Conservation (phyloP, 1,140 invertebrate species). For the Papilio dardanus region DNA sequence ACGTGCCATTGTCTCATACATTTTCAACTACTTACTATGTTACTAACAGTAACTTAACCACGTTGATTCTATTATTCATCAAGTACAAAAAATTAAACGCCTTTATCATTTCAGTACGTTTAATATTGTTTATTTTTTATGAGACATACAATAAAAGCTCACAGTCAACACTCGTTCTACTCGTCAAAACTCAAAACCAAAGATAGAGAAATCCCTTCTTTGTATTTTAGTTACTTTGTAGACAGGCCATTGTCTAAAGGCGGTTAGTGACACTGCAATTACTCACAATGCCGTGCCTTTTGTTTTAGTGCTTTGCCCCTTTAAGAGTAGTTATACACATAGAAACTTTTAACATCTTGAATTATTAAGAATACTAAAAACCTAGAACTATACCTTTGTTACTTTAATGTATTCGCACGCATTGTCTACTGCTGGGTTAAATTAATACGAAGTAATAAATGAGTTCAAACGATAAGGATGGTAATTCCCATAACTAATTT, state of each 20-base stretch:
- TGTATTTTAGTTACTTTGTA: slow-evolving; percentile 21
- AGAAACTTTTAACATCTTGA: too few species aligned
- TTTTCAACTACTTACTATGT: neutral
- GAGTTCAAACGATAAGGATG: too few species aligned
- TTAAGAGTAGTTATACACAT: slow-evolving; percentile 9
- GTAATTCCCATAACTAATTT: too few species aligned
- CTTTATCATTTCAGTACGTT: neutral
- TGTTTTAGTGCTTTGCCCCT: slow-evolving; percentile 22
- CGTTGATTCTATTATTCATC: slow-evolving; percentile 27
- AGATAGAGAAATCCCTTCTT: neutral
- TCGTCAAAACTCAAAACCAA: neutral
- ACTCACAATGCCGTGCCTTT: slow-evolving; percentile 16
- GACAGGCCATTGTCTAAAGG: slow-evolving; percentile 38
- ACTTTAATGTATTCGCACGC: too few species aligned
- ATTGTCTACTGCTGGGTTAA: too few species aligned
- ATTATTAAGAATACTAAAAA: too few species aligned
- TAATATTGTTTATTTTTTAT: neutral
- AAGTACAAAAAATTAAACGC: slow-evolving; percentile 1
- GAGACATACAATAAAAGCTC: neutral
- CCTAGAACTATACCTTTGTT: too few species aligned
- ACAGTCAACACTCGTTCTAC: neutral
- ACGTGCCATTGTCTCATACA: slow-evolving; percentile 30
- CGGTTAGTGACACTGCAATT: slow-evolving; percentile 43
- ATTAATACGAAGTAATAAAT: too few species aligned
- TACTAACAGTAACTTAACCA: neutral